Conservation (phyloP, 35 echinoderm and acorn worm species). For the Holothuria glaberrima region DNA sequence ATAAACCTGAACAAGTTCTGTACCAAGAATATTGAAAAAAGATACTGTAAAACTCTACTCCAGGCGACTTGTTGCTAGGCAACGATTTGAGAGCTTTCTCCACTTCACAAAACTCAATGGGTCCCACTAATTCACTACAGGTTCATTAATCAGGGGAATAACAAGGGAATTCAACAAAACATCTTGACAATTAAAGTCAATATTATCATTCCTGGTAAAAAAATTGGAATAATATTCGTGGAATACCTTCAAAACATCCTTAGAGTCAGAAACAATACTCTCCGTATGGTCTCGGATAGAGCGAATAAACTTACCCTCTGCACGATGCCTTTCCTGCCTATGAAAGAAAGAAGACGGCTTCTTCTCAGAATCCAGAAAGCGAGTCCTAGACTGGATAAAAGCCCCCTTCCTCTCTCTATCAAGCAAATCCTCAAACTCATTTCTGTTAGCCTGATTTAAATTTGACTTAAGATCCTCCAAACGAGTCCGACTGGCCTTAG, state of each 20-base stretch:
- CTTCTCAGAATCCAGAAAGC: slow-evolving; percentile 35
- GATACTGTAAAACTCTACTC: background rate
- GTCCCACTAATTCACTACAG: background rate
- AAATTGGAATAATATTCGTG: slow-evolving; percentile 12
- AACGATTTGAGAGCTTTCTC: background rate
- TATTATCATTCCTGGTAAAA: background rate
- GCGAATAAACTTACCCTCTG: background rate
- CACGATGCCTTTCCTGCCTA: background rate
- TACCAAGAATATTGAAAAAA: too few relatives aligned
- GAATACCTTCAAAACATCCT: slow-evolving; percentile 18
- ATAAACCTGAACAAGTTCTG: too few relatives aligned
- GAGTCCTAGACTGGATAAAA: background rate
- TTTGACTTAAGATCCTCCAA: background rate
- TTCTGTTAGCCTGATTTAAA: background rate
- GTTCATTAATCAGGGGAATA: background rate
- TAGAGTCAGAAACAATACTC: too few relatives aligned
- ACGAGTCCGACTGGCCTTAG: background rate
- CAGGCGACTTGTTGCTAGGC: slow-evolving; percentile 62
- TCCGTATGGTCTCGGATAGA: background rate
- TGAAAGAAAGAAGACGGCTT: slow-evolving; percentile 26
- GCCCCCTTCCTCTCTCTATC: slow-evolving; percentile 8
- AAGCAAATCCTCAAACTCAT: background rate
- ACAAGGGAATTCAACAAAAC: background rate
- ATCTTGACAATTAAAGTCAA: background rate
- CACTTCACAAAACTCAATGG: slow-evolving; percentile 9